phyloP scores from a whole-genome alignment of 2,113 vertebrate species.

The Chauna torquata region DNA sequence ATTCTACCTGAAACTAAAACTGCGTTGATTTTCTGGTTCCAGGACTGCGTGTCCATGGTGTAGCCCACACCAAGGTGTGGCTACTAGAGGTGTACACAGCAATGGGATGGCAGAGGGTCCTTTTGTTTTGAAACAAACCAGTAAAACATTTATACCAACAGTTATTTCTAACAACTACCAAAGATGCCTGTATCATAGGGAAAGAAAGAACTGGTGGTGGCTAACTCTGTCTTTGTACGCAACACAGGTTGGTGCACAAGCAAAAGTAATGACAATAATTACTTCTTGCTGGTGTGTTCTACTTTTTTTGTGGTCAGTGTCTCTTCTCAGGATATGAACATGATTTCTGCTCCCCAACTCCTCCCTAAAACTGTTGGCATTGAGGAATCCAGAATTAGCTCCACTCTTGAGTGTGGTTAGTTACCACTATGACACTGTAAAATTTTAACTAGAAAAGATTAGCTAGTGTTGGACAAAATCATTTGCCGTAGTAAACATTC shows the following conservation, averaged over 20 bases:
- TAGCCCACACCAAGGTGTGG: conserved; percentile 14
- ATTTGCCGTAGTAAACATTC: background rate
- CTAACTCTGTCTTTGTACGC: background rate
- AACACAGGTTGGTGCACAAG: conserved; percentile 50
- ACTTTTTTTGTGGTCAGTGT: background rate
- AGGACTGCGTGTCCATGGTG: background rate
- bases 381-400: background rate
- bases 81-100: background rate
- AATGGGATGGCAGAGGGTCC: background rate
- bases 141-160: background rate
- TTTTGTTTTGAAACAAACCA: conserved; percentile 21
- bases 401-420: background rate
- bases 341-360: background rate
- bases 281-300: conserved; percentile 20
- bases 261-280: conserved; percentile 46
- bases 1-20: conserved; percentile 26
- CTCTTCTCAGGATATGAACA: background rate
- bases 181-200: conserved; percentile 38
- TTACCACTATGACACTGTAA: background rate
- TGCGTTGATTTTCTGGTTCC: conserved; percentile 1
- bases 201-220: background rate
- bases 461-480: background rate
- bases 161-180: background rate
- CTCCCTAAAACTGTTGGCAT: background rate
- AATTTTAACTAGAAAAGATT: background rate